Evolutionary conservation across 2,888 invertebrate species (phyloP), one percentile per base, ranked within the genome.

Genomic region (Eristalis arbustorum): DNA sequence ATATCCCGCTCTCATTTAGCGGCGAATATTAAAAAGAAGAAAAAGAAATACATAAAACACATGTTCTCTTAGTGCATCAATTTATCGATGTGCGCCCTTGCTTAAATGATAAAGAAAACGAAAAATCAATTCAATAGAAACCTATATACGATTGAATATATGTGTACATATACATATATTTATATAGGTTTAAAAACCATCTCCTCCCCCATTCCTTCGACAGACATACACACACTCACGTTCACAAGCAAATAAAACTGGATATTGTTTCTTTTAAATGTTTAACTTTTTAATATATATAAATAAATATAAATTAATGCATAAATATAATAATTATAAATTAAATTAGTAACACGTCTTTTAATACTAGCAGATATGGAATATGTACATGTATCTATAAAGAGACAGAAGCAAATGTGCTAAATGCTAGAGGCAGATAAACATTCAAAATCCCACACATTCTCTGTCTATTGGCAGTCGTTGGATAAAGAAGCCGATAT

Each of bases 301-400:
- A 88, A 87, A 88, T 82, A 89, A 78, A 64, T 84, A 88, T 77
- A 88, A 88, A 78, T 88, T 88, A 84, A 89, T 83, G 83, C 88
- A 89, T 71, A 88, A 89, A 81, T 79, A 89, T 80, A 83, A 87
- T 83, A 83, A 83, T 87, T 83, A 87, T 87, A 78, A 87, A 84
- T 81, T 85, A 85, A 82, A 83, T 83, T 83, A 87, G 83, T 82
- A 78, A 75, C 82, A 83, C 78, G 78, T 87, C 87, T 87, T 83
- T 87, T 87, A 83, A 87, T 87, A 83, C 87, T 83, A 87, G 87
- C 59, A 83, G 78, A 75, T 87, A 83, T 83, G 82, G 83, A 82
- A 74, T 73, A 73, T 23, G 67, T 57, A 67, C 31, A 81, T 69
- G 75, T 69, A 83, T 72, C 78, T 56, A 73, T 84, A 25, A 1